phyloP scores from a whole-genome alignment of 2,888 invertebrate species.

The Andrena bucephala region DNA sequence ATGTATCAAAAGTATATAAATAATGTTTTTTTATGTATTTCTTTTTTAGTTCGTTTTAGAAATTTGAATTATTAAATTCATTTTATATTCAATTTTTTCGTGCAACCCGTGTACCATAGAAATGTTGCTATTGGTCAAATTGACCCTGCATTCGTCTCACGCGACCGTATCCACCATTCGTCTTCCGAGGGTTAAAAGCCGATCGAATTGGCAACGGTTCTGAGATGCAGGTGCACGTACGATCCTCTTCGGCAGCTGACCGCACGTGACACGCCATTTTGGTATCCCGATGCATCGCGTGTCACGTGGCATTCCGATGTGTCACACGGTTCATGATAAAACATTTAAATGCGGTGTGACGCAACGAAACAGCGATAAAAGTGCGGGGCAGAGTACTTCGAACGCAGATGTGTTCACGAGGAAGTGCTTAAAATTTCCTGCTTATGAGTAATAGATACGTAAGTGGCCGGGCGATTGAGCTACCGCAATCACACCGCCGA shows the following conservation, averaged over 20 bases:
- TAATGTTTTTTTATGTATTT: no score
- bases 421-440: neutral
- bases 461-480: neutral
- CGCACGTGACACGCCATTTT: conserved; percentile 34
- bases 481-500: no score
- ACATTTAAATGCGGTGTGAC: conserved; percentile 2
- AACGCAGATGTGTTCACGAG: neutral
- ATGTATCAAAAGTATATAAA: no score
- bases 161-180: no score
- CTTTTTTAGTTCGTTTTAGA: no score
- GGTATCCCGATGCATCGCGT: conserved; percentile 20
- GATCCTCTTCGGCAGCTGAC: neutral
- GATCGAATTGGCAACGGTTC: conserved; percentile 37
- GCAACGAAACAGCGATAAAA: conserved; percentile 11
- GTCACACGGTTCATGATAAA: conserved; percentile 10
- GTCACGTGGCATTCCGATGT: conserved; percentile 32
- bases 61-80: no score
- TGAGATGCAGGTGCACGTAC: neutral
- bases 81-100: no score
- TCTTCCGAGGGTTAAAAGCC: no score
- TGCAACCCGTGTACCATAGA: no score
- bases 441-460: neutral
- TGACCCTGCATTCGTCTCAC: no score
- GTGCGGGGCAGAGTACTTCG: neutral
- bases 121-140: no score